phyloP scores from a whole-genome alignment of 1,140 invertebrate species.

The Dolichoris vasculosae region DNA sequence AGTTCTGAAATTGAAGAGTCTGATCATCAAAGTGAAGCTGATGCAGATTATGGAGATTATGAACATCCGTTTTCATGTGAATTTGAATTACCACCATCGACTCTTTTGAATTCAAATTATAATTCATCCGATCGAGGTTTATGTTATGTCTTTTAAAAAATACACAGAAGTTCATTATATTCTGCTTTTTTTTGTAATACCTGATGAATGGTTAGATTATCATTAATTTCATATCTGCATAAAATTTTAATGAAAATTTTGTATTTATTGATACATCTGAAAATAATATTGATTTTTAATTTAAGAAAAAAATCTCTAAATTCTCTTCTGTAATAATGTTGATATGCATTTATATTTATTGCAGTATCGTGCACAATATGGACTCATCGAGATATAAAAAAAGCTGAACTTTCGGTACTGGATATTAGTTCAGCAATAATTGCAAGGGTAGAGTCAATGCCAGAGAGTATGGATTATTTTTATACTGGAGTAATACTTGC shows the following conservation, averaged over 20 bases:
- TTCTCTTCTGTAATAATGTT: neutral
- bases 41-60: conserved; percentile 73
- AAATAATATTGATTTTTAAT: conserved; percentile 31
- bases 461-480: conserved; percentile 88
- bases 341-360: conserved; percentile 52
- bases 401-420: conserved; percentile 92
- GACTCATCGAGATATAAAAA: conserved; percentile 91
- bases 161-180: neutral
- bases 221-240: neutral
- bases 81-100: conserved; percentile 83
- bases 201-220: neutral
- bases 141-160: conserved; percentile 25
- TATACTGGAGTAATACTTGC: conserved; percentile 80
- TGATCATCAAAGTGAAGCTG: conserved; percentile 73
- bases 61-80: conserved; percentile 83
- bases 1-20: conserved; percentile 83
- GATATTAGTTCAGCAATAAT: conserved; percentile 97
- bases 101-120: conserved; percentile 82
- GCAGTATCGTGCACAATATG: conserved; percentile 95
- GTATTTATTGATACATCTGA: conserved; percentile 14
- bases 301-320: neutral
- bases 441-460: conserved; percentile 87
- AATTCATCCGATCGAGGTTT: conserved; percentile 84
- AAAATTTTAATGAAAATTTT: no score
- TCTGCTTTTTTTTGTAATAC: neutral